Percentiles rank a stretch among this genome's conserved stretches.
These are phyloP conservation scores for Sitophilus oryzae DNA, from an alignment of 1,140 invertebrate species.

Conservation along the genomic window DNA sequence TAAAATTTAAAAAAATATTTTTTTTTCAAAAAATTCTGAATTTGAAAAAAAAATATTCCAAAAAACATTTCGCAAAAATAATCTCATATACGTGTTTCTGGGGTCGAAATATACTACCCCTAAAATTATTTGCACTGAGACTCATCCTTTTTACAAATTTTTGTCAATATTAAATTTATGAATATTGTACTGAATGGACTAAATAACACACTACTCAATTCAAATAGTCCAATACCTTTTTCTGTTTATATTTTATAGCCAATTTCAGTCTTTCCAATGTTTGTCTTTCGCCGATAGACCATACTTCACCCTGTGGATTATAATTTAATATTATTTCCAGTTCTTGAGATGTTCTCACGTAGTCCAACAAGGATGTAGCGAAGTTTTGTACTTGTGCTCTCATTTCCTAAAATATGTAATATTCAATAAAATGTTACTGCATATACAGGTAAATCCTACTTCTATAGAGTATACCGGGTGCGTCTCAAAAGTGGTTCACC, in stretches of 20 bases:
- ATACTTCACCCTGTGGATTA: conserved; percentile 62
- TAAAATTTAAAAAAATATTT: no score
- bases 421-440: no score
- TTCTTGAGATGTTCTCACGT: conserved; percentile 84
- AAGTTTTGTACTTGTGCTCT: conserved; percentile 49
- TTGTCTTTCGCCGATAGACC: conserved; percentile 65
- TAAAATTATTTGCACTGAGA: no score
- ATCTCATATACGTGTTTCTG: no score
- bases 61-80: no score
- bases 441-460: no score
- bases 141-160: no score
- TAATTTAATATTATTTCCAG: conserved; percentile 83
- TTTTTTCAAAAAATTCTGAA: no score
- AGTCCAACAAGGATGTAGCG: conserved; percentile 81
- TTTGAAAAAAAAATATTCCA: conserved; percentile 1
- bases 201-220: not conserved
- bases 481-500: no score
- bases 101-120: no score
- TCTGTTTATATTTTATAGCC: conserved; percentile 90
- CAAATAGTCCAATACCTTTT: conserved; percentile 57
- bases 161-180: no score
- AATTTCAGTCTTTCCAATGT: conserved; percentile 76
- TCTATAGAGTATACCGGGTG: no score
- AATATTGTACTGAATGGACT: conserved; percentile 3
- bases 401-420: conserved; percentile 30